A percentile compares a stretch with the other conserved stretches of the same genome.
Conservation (phyloP, 23 tunicate species). For the Oikopleura dioica region DNA sequence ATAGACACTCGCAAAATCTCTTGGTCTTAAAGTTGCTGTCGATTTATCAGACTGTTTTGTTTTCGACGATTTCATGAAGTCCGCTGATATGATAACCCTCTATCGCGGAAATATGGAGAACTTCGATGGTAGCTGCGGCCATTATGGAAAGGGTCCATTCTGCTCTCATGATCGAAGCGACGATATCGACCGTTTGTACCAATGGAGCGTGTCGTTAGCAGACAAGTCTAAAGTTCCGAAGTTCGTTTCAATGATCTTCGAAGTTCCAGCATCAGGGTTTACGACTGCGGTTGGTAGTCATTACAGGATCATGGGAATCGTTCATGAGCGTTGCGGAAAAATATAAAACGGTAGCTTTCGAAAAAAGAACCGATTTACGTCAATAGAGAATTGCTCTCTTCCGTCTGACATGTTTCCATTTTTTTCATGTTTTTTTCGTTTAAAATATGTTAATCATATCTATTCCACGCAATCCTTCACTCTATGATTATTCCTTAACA, state of each 20-base stretch:
- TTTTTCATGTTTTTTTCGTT: too few species aligned
- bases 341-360: too few species aligned
- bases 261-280: neutral
- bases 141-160: neutral
- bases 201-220: too few species aligned
- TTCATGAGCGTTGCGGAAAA: too few species aligned
- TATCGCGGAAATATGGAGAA: neutral
- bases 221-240: neutral
- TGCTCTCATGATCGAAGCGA: neutral
- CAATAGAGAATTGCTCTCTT: too few species aligned
- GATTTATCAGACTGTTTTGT: neutral
- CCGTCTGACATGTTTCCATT: too few species aligned
- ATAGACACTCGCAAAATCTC: neutral
- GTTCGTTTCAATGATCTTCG: neutral
- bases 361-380: too few species aligned
- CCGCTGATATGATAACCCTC: neutral
- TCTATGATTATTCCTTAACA: too few species aligned
- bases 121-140: neutral
- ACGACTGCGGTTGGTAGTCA: neutral
- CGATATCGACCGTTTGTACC: neutral
- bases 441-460: too few species aligned
- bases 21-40: neutral
- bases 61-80: neutral
- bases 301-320: too few species aligned
- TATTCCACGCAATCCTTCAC: too few species aligned